Evolutionary conservation across 2,113 vertebrate genomes (phyloP), one percentile per base, ranked within the genome.

Genomic region (Dicrurus megarhynchus): DNA sequence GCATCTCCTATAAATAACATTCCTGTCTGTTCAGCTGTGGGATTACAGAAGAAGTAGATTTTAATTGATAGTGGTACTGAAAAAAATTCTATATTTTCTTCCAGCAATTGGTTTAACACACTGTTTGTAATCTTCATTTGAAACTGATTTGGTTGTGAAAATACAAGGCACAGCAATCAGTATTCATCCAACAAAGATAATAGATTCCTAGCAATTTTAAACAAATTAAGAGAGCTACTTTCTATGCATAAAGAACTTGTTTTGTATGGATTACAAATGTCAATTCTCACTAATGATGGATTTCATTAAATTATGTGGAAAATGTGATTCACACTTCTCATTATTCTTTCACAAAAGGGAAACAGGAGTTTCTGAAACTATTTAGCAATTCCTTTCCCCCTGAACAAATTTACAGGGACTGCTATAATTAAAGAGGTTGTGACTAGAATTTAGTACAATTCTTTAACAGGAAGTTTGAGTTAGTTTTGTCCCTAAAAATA

Each of bases 1-100:
- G 99, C 99, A 79, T 99, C 99, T 69, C 99, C 99, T 69, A 99
- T 98, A 95, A 99, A 99, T 74, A 99, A 97, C 98, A 99, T 99
- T 97, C 99, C 99, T 84, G 99, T 98, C 97, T 98, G 99, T 98
- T 99, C 98, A 63, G 99, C 99, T 99, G 98, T 83, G 92, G 89
- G 96, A 97, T 96, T 76, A 97, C 56, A 98, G 97, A 97, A 97
- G 92, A 81, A 88, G 93, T 90, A 98, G 93, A 96, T 95, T 96
- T 99, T 98, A 99, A 98, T 98, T 96, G 93, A 98, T 63, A 97
- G 91, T 84, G 95, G 90, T 94, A 89, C 23, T 67, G 39, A 77
- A 87, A 97, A 96, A 96, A 88, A 94, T 64, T 61, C 55, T n/a
- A 13, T 9, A 55, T 70, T 85, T 44, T 57, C 16, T 90, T 89